Base-by-base conservation (phyloP, 2,113 vertebrate genomes). In the Excalfactoria chinensis region DNA sequence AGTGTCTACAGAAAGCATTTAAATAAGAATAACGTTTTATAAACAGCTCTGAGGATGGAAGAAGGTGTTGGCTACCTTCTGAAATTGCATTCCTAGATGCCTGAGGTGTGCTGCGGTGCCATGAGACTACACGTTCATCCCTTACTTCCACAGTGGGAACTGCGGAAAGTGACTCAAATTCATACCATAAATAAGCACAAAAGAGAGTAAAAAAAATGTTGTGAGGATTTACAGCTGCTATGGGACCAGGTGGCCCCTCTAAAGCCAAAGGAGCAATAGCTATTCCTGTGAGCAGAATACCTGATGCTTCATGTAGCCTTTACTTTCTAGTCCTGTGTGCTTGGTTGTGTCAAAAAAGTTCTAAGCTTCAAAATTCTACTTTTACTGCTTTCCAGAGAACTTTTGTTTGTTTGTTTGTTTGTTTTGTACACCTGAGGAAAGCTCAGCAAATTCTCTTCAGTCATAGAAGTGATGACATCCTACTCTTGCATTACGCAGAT, bases 1-100 rank as follows among this genome's bases (percentile, higher is more conserved):
- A 2, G 46, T n/a, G 22, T 22, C 49, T 76, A 80, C 68, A 66
- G 49, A 85, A 90, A 90, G 86, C 88, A 95, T 93, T 84, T 83
- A 78, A 82, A 68, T 69, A 76, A 51, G 59, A 66, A 66, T 55
- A 84, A 40, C 25, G 58, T 32, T 81, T 44, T 80, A 46, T 35
- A 71, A 49, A 22, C 26, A 87, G 32, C 62, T 84, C 78, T 83
- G 37, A 7, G 58, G 37, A 43, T 28, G 26, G 41, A 80, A 81
- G 8, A 84, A 67, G 15, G 6, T 66, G 11, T 13, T 84, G 41
- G 77, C 49, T 28, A 64, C 62, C 25, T 80, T 80, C 34, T 37
- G 46, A 86, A 92, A 51, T 41, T 88, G 55, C 1, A 1, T 72
- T 40, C 35, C 40, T 18, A n/a, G 75, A 70, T 56, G 53, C 66